Percentiles rank a stretch among this genome's conserved stretches.
Evolutionary conservation across 1,140 invertebrate genomes (phyloP).

Genomic region (Laodelphax striatellus): DNA sequence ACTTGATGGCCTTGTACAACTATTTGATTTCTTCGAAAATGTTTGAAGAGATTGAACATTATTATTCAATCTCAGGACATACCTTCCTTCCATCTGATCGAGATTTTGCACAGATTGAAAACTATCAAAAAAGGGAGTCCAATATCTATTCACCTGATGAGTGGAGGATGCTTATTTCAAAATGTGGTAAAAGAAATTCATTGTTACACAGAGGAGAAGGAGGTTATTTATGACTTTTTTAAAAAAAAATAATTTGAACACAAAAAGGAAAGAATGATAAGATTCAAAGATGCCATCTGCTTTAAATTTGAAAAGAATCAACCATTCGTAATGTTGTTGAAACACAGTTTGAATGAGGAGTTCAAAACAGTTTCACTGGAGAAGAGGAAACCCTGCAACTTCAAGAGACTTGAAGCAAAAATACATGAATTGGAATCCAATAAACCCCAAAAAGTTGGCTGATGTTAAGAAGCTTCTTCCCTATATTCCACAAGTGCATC

Average conservation of each 20-base stretch:
- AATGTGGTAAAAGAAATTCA: conserved; percentile 3
- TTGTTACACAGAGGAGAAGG: not conserved
- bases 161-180: conserved; percentile 1
- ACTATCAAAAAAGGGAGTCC: not conserved
- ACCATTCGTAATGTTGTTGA: not conserved
- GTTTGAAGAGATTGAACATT: not conserved
- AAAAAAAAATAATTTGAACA: not conserved
- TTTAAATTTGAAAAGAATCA: not conserved
- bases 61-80: conserved; percentile 4
- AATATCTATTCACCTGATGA: not conserved
- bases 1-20: not conserved
- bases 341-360: conserved; percentile 1
- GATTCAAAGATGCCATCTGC: not conserved
- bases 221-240: not conserved
- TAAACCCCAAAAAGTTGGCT: no score
- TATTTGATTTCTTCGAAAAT: not conserved
- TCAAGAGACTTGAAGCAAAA: not conserved
- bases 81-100: conserved; percentile 3
- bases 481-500: no score
- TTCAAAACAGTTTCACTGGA: not conserved
- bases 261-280: not conserved
- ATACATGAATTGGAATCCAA: not conserved
- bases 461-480: no score
- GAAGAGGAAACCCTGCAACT: not conserved
- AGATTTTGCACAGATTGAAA: conserved; percentile 8